Evolutionary conservation across 2,113 vertebrate species (phyloP).

Genomic region (Aspiorhynchus laticeps): DNA sequence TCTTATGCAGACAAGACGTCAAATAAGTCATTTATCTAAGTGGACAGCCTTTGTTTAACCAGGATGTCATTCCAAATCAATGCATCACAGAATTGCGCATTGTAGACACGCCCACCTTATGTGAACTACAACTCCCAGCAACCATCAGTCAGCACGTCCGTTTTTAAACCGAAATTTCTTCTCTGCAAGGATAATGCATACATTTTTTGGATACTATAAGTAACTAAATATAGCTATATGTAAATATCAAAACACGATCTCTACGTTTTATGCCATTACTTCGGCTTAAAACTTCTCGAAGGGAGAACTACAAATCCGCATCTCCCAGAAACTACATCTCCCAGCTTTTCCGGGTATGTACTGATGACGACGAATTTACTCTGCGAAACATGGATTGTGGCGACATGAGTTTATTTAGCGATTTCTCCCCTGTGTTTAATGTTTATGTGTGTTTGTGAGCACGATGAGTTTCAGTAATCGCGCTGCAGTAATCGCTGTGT

Average conservation of each 20-base stretch:
- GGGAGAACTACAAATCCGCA: background rate
- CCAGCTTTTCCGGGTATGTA: background rate
- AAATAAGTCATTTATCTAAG: no score
- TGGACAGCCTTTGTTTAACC: no score
- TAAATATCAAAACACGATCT: background rate
- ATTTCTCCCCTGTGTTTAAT: accelerated
- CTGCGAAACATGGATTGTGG: slow-evolving; percentile 7
- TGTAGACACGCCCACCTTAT: background rate
- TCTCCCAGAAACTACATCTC: background rate
- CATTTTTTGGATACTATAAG: background rate
- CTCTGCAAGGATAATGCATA: background rate
- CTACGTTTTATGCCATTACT: background rate
- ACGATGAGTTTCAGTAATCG: background rate
- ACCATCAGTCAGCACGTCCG: background rate
- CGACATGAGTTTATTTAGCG: background rate
- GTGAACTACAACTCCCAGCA: slow-evolving; percentile 68
- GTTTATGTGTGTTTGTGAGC: background rate
- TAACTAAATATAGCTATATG: background rate
- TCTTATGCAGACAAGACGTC: background rate
- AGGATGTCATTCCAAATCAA: background rate
- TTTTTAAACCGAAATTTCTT: background rate
- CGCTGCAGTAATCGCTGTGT: background rate
- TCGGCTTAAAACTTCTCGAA: background rate
- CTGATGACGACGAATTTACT: slow-evolving; percentile 26
- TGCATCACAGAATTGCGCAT: background rate